Conservation (phyloP, 1,140 invertebrate genomes). For the Tenebrio molitor region DNA sequence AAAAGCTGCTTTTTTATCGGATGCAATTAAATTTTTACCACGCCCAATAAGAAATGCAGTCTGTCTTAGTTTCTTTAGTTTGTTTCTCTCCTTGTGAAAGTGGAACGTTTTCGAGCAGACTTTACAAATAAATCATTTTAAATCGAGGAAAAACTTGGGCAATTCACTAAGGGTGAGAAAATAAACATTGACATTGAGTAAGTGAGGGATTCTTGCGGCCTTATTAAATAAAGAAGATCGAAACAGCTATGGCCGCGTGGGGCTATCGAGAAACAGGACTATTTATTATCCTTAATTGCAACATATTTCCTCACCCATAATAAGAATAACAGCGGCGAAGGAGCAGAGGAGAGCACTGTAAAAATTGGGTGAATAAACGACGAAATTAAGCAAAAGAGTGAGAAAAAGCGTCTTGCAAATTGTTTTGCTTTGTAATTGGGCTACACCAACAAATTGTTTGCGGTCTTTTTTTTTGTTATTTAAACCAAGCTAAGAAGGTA, state of each 20-base stretch:
- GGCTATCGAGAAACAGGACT: not conserved
- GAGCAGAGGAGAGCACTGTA: not conserved
- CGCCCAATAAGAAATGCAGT: conserved; percentile 8
- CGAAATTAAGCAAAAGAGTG: conserved; percentile 3
- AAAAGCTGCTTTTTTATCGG: not conserved
- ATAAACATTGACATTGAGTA: conserved; percentile 36
- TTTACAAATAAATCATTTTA: conserved; percentile 33
- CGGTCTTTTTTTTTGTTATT: not conserved
- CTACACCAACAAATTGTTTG: not conserved
- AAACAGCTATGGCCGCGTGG: not conserved
- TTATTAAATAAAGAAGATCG: conserved; percentile 32
- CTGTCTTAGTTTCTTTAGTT: not conserved
- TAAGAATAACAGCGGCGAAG: conserved; percentile 1
- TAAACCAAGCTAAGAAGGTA: too few relatives aligned
- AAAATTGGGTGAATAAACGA: conserved; percentile 22
- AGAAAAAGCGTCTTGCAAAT: not conserved
- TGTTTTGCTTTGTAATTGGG: conserved; percentile 2
- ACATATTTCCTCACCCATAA: conserved; percentile 16
- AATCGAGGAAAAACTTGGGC: conserved; percentile 16
- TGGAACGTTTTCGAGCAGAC: conserved; percentile 7
- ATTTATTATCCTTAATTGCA: conserved; percentile 34
- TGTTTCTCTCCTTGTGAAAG: conserved; percentile 15
- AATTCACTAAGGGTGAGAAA: conserved; percentile 32
- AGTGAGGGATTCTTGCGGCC: conserved; percentile 28
- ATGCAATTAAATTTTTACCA: conserved; percentile 28